Base-by-base conservation (phyloP, 1,140 invertebrate genomes). In the Scaptomyza pallida region DNA sequence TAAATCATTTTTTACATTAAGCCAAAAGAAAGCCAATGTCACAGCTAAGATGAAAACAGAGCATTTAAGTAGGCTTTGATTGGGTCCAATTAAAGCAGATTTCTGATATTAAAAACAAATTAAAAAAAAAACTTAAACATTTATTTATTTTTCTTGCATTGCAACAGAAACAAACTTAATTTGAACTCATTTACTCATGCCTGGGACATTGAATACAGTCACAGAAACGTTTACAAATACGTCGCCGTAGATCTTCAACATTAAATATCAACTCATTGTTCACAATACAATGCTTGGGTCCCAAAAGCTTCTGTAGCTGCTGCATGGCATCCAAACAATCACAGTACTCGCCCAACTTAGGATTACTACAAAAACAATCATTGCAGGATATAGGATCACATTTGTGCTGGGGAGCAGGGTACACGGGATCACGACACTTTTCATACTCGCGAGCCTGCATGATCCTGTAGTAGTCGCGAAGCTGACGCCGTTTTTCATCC, bases 371-470 rank as follows among this genome's bases (percentile, higher is more conserved):
- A 47, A 80, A 75, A 6, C 9, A 17, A 16, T 59, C 19, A 23
- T 61, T 37, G 35, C 50, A 64, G 0, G 9, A 57, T 33, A 82
- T 47, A 2, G 45, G 26, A 13, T 72, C 48, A 33, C 70, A 82
- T 16, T 72, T 82, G 43, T 54, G 64, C 2, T 40, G 56, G 0
- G 64, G 54, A 3, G 37, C 57, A 0, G 2, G 52, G 9, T 50
- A 77, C 0, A 16, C 12, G 6, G 21, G 21, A 0, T 6, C 1
- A 9, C 21, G 44, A 16, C 56, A 51, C 26, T 52, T 43, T 4
- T 40, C 3, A 16, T 74, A 71, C 19, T 82, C 61, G 1, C 65
- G 60, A 15, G 54, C 55, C 0, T 70, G 63, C 65, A 71, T 77
- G 5, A 17, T 43, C 19, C 10, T 68, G 10, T 71, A 72, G 3